Base-by-base conservation (phyloP, 2,113 vertebrate species). In the Cairina moschata region DNA sequence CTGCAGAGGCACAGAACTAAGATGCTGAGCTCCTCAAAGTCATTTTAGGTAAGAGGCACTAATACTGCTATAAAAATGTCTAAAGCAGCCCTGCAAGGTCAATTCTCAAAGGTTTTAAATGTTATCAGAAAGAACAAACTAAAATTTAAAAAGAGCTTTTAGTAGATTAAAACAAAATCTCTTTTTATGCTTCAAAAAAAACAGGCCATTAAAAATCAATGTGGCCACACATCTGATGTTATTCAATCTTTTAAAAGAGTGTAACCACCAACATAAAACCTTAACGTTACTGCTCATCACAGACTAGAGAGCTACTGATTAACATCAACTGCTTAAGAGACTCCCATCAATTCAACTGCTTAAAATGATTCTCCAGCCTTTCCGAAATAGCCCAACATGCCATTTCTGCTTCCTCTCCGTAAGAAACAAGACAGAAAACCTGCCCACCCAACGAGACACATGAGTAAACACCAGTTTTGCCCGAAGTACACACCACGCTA, bases 101-200 rank as follows among this genome's bases (percentile, higher is more conserved):
- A 83, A 17, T 50, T 12, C 90, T 80, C 91, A 26, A 56, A 79
- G 72, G 78, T 23, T 86, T 91, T 72, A 69, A 82, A 52, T 29
- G 56, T 62, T 50, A 86, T 23, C 65, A 83, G 55, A 50, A 90
- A 63, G 75, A 92, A 82, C 66, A 82, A 81, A 73, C 12, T 9
- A 60, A 83, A 55, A 66, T 28, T 40, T 79, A 5, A 72, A 52
- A 42, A 84, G 72, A 56, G 6, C 79, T 93, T 95, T 86, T 63
- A 91, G 68, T 8, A 90, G 90, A 95, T 94, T 87, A 94, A 95
- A 92, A 72, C 8, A 17, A 82, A 97, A 96, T 73, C 74, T 86
- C 87, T 85, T 93, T 76, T 75, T 58, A 66, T 0, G 2, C 56
- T 80, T 89, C 91, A 86, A 44, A 80, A 44, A 80, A 92, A 85